These are phyloP conservation scores for Therioaphis trifolii DNA, from an alignment of 2,888 invertebrate species.

Conservation along the genomic window DNA sequence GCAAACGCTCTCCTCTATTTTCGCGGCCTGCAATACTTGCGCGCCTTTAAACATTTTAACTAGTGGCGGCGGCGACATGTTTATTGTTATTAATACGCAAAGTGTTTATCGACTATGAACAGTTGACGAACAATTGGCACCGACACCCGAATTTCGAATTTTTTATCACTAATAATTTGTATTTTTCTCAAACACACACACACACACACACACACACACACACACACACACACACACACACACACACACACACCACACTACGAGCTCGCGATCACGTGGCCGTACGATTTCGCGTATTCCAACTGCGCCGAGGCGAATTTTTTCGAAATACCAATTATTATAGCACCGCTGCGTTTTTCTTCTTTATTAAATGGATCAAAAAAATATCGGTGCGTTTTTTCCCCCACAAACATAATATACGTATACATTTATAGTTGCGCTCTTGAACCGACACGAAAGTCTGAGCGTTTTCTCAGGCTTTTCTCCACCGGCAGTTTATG, in stretches of 20 bases:
- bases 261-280: too few species aligned
- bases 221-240: not conserved
- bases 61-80: constrained; percentile 25
- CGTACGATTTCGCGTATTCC: too few species aligned
- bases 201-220: too few species aligned
- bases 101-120: constrained; percentile 57
- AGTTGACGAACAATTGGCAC: constrained; percentile 54
- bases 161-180: constrained; percentile 2
- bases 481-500: constrained; percentile 33
- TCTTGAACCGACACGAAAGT: not conserved
- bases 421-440: not conserved
- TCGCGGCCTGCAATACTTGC: constrained; percentile 35
- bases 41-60: constrained; percentile 34
- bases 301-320: not conserved
- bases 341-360: not conserved
- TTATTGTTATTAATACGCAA: constrained; percentile 39
- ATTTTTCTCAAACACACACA: not conserved
- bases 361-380: constrained; percentile 23
- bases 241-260: not conserved
- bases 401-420: not conserved
- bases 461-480: constrained; percentile 21
- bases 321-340: not conserved
- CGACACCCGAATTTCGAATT: constrained; percentile 20
- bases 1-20: constrained; percentile 29
- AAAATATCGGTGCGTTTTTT: not conserved